Evolutionary conservation across 2,888 invertebrate genomes (phyloP).

Genomic region (Reticulitermes lucifugus): DNA sequence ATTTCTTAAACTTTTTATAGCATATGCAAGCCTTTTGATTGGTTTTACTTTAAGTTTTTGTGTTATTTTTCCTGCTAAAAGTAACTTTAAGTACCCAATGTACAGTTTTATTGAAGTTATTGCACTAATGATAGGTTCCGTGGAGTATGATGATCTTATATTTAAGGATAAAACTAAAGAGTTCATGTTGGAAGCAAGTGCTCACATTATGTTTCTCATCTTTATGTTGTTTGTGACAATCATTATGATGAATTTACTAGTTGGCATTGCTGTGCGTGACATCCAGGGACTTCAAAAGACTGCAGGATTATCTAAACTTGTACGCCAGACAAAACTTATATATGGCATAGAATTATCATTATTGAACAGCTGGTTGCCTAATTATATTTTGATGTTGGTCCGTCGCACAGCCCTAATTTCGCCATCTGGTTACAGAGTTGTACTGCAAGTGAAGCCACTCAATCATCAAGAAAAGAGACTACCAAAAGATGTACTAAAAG

Average conservation of each 20-base stretch:
- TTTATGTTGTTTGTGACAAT: slow-evolving; percentile 87
- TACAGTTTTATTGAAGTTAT: slow-evolving; percentile 86
- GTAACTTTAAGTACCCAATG: slow-evolving; percentile 85
- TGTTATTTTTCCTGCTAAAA: slow-evolving; percentile 84
- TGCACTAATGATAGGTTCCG: slow-evolving; percentile 91
- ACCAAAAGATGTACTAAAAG: slow-evolving; percentile 82
- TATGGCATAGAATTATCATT: slow-evolving; percentile 86
- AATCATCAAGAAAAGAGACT: slow-evolving; percentile 86
- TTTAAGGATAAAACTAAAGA: slow-evolving; percentile 46
- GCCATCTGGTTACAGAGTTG: slow-evolving; percentile 84
- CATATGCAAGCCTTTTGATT: slow-evolving; percentile 85
- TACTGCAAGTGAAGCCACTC: slow-evolving; percentile 83
- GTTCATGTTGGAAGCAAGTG: slow-evolving; percentile 78
- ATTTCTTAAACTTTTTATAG: slow-evolving; percentile 86
- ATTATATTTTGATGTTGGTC: slow-evolving; percentile 77
- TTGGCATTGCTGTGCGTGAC: slow-evolving; percentile 89
- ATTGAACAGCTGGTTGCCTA: slow-evolving; percentile 83
- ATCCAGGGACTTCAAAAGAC: slow-evolving; percentile 89
- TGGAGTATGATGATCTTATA: slow-evolving; percentile 73
- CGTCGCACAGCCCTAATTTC: slow-evolving; percentile 84
- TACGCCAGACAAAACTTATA: slow-evolving; percentile 86
- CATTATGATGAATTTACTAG: slow-evolving; percentile 86
- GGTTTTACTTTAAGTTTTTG: slow-evolving; percentile 91
- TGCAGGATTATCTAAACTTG: slow-evolving; percentile 84
- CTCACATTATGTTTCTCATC: slow-evolving; percentile 83